Evolutionary conservation across 2,797 vertebrate genomes (phyloP), one percentile per base, ranked within the genome.

Genomic region (Hydrocynus forskahlii): DNA sequence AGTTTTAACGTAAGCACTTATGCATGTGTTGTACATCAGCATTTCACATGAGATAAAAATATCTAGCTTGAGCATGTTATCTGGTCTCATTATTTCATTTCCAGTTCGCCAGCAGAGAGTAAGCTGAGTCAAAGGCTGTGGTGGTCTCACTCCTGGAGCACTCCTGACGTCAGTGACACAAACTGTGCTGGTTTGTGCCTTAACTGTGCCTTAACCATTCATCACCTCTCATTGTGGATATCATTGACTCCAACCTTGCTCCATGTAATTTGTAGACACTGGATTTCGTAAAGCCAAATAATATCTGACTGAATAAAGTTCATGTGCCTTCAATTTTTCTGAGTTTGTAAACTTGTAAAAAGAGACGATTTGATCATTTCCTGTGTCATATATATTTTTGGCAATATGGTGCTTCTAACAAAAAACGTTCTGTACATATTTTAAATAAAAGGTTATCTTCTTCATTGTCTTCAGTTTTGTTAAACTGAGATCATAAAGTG

Each of bases 41-140:
- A 19, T 73, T 50, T 38, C 0, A 21, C 40, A 35, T 9, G 5
- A 45, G 21, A 45, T n/a, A 6, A 78, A 64, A 52, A 43, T 40
- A 9, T 60, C n/a, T 13, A 21, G 17, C 12, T 70, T n/a, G 4
- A 52, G 13, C 48, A 62, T 62, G 10, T 54, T 69, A 40, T 23
- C 48, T 54, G 2, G 29, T 13, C 9, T 10, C 17, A 50, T 78
- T 6, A 59, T 68, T 78, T 64, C 48, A 68, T 76, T 12, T 79
- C 5, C 83, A 95, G 95, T 95, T 90, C 95, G 95, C 72, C 94
- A 95, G 81, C 94, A 95, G 90, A 94, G 95, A 88, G 84, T 94
- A 83, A 91, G 94, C 88, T 95, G 91, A 95, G 76, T 57, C 57
- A 12, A 79, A 76, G 54, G 21, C 54, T 55, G 23, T 10, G 13